phyloP scores from a whole-genome alignment of 2,888 invertebrate species.

The Athripsodes cinereus region DNA sequence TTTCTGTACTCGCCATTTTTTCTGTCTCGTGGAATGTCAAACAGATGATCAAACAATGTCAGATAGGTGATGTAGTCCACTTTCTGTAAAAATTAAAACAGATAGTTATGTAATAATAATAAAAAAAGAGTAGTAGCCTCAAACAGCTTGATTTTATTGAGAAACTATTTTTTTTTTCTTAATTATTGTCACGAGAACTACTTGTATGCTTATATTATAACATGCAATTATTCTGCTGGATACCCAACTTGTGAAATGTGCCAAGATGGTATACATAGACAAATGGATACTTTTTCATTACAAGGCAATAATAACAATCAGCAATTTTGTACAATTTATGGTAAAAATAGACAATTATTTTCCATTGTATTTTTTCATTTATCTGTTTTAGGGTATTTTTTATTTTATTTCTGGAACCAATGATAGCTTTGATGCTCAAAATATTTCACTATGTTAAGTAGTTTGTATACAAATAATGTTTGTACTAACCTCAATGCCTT shows the following conservation, averaged over 20 bases:
- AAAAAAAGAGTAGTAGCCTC: not conserved
- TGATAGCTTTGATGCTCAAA: too few relatives aligned
- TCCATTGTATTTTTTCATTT: too few relatives aligned
- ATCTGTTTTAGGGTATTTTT: too few relatives aligned
- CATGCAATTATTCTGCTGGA: too few relatives aligned
- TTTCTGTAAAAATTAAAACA: slow-evolving; percentile 48
- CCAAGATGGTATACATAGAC: not conserved
- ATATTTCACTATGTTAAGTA: too few relatives aligned
- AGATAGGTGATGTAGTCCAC: slow-evolving; percentile 95
- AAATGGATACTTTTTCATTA: too few relatives aligned
- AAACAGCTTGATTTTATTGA: not conserved
- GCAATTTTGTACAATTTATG: too few relatives aligned
- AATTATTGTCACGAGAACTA: not conserved
- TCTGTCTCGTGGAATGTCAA: slow-evolving; percentile 87
- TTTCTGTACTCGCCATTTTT: slow-evolving; percentile 82
- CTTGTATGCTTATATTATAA: too few relatives aligned
- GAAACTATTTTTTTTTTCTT: not conserved
- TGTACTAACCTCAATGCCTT: slow-evolving; percentile 77
- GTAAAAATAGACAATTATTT: too few relatives aligned
- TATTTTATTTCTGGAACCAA: too few relatives aligned
- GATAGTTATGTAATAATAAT: not conserved
- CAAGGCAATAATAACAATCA: too few relatives aligned
- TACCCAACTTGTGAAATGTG: not conserved
- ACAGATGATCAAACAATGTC: slow-evolving; percentile 89
- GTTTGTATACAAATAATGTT: too few relatives aligned